These are phyloP conservation scores for Sciurus vulgaris DNA, from an alignment of 2,797 vertebrate species.

Conservation along the genomic window DNA sequence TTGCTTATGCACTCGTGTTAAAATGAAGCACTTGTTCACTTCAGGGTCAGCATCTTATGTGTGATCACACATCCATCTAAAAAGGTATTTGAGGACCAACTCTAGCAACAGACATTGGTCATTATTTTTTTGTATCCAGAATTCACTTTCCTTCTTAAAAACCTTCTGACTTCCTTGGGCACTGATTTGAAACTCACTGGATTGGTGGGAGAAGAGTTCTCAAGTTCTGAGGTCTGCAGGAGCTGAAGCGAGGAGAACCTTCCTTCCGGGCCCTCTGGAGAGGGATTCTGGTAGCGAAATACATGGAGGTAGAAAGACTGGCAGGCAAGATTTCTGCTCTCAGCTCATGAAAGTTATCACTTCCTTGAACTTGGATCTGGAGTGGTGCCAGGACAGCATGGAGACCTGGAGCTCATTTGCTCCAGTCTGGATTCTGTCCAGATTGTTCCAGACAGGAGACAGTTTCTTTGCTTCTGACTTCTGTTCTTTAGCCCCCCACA, in stretches of 20 bases:
- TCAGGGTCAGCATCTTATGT: neutral
- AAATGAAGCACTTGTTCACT: neutral
- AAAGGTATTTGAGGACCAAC: neutral
- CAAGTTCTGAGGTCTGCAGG: fast-evolving
- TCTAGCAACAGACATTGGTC: neutral
- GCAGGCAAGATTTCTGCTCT: neutral
- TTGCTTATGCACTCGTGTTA: neutral
- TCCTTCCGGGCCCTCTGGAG: neutral
- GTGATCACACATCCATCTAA: neutral
- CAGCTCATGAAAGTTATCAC: neutral
- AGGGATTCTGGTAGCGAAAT: neutral
- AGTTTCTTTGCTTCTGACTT: neutral
- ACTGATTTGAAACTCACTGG: neutral
- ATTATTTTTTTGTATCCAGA: neutral
- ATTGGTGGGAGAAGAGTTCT: neutral
- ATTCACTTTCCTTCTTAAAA: neutral
- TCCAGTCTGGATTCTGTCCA: fast-evolving
- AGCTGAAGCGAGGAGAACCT: neutral
- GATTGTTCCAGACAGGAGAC: neutral
- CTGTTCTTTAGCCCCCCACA: neutral
- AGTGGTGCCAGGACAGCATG: fast-evolving
- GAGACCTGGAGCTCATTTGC: neutral
- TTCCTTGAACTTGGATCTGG: neutral
- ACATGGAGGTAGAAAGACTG: neutral
- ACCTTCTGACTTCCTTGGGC: neutral